A percentile compares a stretch with the other conserved stretches of the same genome.
These are phyloP conservation scores for Gymnocypris eckloni DNA, from an alignment of 2,797 vertebrate genomes.

Conservation along the genomic window DNA sequence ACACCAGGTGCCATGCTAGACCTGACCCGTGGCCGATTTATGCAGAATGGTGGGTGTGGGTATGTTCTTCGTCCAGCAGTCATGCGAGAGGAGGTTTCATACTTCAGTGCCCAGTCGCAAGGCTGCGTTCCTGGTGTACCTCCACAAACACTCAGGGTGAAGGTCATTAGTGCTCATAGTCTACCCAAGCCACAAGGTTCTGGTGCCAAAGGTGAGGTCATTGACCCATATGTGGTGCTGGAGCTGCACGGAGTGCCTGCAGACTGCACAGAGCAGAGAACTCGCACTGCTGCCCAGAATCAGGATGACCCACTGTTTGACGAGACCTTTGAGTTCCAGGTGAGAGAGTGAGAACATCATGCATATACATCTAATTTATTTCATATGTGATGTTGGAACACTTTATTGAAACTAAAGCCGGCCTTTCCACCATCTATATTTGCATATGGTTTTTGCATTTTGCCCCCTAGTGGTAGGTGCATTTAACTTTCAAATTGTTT, in stretches of 20 bases:
- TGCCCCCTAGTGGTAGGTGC: constrained; percentile 6
- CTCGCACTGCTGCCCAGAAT: constrained; percentile 96
- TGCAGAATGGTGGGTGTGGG: constrained; percentile 77
- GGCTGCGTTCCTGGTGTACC: constrained; percentile 95
- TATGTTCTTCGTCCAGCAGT: constrained; percentile 89
- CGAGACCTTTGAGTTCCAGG: constrained; percentile 96
- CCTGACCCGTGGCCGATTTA: constrained; percentile 93
- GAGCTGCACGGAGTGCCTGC: constrained; percentile 96
- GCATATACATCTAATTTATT: constrained; percentile 3
- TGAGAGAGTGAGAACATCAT: constrained; percentile 53
- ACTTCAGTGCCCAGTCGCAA: constrained; percentile 96
- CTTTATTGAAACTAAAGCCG: not conserved
- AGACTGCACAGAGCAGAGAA: constrained; percentile 94
- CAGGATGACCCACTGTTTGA: constrained; percentile 97
- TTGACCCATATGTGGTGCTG: constrained; percentile 96
- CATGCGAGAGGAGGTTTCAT: constrained; percentile 95
- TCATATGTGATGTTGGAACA: constrained; percentile 15
- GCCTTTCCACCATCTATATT: not conserved
- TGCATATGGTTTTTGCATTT: not conserved
- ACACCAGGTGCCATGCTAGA: constrained; percentile 97
- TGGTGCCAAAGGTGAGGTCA: constrained; percentile 95
- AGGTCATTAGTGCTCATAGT: constrained; percentile 97
- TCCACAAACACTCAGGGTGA: constrained; percentile 91
- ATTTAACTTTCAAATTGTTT: not conserved
- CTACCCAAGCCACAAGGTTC: constrained; percentile 97